A percentile compares a stretch with the other conserved stretches of the same genome.
phyloP scores from a whole-genome alignment of 2,113 vertebrate species.

The Thymallus thymallus region DNA sequence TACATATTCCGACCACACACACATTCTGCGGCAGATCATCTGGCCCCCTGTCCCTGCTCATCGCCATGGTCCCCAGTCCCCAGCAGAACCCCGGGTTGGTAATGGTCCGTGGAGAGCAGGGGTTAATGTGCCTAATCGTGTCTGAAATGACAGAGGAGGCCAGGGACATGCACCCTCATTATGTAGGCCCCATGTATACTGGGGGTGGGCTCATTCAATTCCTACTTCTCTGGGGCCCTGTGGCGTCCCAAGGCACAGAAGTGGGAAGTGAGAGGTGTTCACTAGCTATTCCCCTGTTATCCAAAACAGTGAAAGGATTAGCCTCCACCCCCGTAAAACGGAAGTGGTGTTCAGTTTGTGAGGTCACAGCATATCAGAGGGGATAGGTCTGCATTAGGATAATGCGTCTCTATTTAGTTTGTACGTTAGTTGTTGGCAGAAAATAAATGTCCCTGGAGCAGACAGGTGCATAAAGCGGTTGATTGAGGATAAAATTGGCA shows the following conservation, averaged over 20 bases:
- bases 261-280: slow-evolving; percentile 15
- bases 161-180: slow-evolving; percentile 52
- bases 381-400: slow-evolving; percentile 19
- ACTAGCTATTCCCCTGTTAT: slow-evolving; percentile 26
- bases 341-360: background rate
- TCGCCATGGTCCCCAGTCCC: slow-evolving; percentile 17
- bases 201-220: slow-evolving; percentile 30
- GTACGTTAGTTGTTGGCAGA: slow-evolving; percentile 40
- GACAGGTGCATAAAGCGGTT: slow-evolving; percentile 32
- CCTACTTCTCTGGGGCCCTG: slow-evolving; percentile 15
- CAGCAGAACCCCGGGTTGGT: slow-evolving; percentile 31
- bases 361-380: slow-evolving; percentile 23
- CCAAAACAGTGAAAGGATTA: slow-evolving; percentile 30
- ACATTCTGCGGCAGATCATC: slow-evolving; percentile 13
- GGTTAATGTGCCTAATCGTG: slow-evolving; percentile 67
- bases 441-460: slow-evolving; percentile 25
- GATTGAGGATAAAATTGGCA: slow-evolving; percentile 53
- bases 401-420: slow-evolving; percentile 1
- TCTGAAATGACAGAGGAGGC: slow-evolving; percentile 54
- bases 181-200: slow-evolving; percentile 42
- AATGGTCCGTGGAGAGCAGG: slow-evolving; percentile 49
- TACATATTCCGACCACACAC: background rate
- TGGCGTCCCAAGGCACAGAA: slow-evolving; percentile 33
- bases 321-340: slow-evolving; percentile 9
- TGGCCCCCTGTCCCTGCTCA: slow-evolving; percentile 21